Conservation (phyloP, 2,113 vertebrate genomes). For the Willisornis vidua region DNA sequence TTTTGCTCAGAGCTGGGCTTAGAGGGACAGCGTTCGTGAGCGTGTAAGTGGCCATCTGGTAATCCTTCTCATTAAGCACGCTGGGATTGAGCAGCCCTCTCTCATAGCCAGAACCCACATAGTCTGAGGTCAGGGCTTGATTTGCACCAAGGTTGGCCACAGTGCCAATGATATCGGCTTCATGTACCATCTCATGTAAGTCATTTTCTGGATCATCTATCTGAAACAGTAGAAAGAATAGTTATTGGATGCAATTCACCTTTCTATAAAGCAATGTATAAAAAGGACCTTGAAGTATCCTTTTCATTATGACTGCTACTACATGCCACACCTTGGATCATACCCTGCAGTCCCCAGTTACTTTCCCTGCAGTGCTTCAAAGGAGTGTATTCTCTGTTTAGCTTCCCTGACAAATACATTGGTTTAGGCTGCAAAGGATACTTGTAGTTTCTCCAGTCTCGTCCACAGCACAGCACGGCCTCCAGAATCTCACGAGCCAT, state of each 20-base stretch:
- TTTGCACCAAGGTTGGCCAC: constrained; percentile 71
- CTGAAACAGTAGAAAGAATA: constrained; percentile 66
- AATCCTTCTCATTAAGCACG: constrained; percentile 53
- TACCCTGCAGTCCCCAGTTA: background rate
- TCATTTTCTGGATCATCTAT: constrained; percentile 74
- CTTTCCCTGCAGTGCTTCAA: background rate
- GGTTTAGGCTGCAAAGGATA: background rate
- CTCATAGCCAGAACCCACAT: constrained; percentile 65
- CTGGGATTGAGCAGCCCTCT: constrained; percentile 73
- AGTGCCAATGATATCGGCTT: background rate
- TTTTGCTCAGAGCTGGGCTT: constrained; percentile 61
- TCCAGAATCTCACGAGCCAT: background rate
- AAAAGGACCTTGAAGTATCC: background rate
- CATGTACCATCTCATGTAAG: constrained; percentile 57
- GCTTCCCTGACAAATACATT: background rate
- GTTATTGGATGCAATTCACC: background rate
- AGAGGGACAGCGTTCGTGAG: constrained; percentile 73
- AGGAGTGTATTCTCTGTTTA: background rate
- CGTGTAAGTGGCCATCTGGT: constrained; percentile 47
- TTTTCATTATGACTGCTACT: background rate
- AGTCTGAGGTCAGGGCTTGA: constrained; percentile 78
- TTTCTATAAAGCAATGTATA: background rate
- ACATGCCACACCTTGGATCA: background rate
- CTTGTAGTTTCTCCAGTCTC: background rate
- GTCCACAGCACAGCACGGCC: background rate